Percentiles rank a stretch among this genome's conserved stretches.
Conservation (phyloP, 2,888 invertebrate genomes). For the Synergus umbraculus region DNA sequence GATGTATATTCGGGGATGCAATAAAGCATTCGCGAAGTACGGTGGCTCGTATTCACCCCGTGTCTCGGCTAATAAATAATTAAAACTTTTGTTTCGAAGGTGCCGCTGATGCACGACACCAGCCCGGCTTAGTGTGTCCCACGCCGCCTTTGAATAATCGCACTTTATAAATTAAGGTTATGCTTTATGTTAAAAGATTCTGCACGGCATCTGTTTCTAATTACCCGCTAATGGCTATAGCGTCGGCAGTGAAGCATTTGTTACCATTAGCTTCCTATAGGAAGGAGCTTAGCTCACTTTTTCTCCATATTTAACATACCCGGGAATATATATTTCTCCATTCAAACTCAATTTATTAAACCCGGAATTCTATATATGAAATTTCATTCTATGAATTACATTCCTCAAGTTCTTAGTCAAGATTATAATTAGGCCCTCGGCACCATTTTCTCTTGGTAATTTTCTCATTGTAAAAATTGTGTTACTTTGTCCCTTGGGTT, state of each 20-base stretch:
- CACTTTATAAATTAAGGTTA: conserved; percentile 77
- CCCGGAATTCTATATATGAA: background rate
- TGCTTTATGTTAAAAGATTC: conserved; percentile 77
- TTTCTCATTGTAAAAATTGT: no score
- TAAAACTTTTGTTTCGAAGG: conserved; percentile 76
- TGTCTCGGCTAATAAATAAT: conserved; percentile 76
- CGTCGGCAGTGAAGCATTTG: conserved; percentile 49
- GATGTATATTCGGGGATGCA: conserved; percentile 33
- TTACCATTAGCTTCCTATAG: conserved; percentile 43
- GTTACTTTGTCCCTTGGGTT: no score
- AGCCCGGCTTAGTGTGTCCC: conserved; percentile 65
- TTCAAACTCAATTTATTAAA: background rate
- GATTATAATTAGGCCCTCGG: background rate
- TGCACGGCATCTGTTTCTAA: conserved; percentile 77
- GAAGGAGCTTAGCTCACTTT: background rate
- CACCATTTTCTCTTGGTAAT: background rate
- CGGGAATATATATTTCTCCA: background rate
- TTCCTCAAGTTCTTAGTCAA: background rate
- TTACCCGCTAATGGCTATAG: conserved; percentile 77
- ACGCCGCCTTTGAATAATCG: conserved; percentile 74
- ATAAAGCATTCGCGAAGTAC: conserved; percentile 53
- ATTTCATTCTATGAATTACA: background rate
- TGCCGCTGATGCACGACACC: conserved; percentile 71
- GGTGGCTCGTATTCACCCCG: conserved; percentile 68
- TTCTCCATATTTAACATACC: background rate